These are phyloP conservation scores for Psephotus haematonotus DNA, from an alignment of 2,113 vertebrate genomes.

Conservation along the genomic window DNA sequence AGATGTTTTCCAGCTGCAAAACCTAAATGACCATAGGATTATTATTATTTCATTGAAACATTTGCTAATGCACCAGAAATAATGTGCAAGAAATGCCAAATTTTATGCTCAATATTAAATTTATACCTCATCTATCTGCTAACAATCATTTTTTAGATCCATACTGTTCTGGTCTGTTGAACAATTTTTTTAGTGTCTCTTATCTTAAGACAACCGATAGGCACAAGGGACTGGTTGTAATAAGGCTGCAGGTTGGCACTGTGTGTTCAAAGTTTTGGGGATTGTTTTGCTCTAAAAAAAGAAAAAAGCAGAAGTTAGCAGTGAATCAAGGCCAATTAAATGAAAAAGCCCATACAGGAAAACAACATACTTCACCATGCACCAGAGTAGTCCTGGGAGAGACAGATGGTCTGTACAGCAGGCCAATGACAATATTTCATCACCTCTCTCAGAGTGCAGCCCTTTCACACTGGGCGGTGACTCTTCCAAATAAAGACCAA, in stretches of 20 bases:
- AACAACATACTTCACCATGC: background rate
- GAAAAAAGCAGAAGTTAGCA: background rate
- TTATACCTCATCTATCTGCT: background rate
- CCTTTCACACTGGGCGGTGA: background rate
- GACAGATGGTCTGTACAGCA: constrained; percentile 47
- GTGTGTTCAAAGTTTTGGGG: background rate
- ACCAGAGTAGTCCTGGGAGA: background rate
- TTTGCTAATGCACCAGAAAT: background rate
- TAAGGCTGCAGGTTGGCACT: background rate
- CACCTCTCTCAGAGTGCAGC: background rate
- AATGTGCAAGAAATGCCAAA: background rate
- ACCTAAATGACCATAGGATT: background rate
- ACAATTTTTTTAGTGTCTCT: background rate
- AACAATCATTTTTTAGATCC: constrained; percentile 22
- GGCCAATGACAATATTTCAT: constrained; percentile 46
- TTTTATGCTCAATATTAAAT: background rate
- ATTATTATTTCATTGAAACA: background rate
- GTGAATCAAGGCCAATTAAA: constrained; percentile 2
- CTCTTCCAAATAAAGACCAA: constrained; percentile 41
- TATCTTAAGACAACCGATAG: background rate
- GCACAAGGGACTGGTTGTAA: background rate
- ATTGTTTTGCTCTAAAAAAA: background rate
- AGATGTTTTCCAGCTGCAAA: constrained; percentile 53
- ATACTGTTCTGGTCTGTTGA: background rate
- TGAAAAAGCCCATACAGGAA: background rate